Base-by-base conservation (phyloP, 1,140 invertebrate species). In the Mesaphorura yosii region DNA sequence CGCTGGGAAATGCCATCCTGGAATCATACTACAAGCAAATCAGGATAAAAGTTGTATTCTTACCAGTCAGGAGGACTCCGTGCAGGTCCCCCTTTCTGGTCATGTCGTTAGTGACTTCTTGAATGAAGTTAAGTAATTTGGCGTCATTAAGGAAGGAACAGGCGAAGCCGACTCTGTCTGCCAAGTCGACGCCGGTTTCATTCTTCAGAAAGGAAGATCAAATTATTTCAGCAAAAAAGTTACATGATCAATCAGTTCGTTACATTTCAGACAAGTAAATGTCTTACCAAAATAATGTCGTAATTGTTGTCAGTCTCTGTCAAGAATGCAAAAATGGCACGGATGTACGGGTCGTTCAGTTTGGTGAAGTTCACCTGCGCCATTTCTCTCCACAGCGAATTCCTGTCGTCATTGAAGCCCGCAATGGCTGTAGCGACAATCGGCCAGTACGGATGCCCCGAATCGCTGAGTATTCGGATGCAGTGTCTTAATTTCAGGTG, bases 131-230 rank as follows among this genome's bases (percentile, higher is more conserved):
- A 48, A 75, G 70, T 44, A 96, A 70, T 69, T 83, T 81, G 15
- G 69, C 71, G 71, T 95, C 90, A 6, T 84, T 78, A 26, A 96
- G 73, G 72, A 84, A 96, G 58, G 83, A 83, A 63, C 88, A 84
- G 26, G 90, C 90, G 75, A 96, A 95, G n/a, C 88, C 91, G 38
- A 95, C 80, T 64, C 88, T 74, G 72, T 97, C 92, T 61, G 84
- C 79, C 4, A 95, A 78, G 19, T 80, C 77, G 66, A 92, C 79
- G n/a, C 78, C 82, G 37, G 73, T 76, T 69, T 92, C 87, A 64
- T 81, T 80, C 78, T 88, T 62, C 53, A 61, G 45, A 71, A 72
- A 65, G 48, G 59, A 63, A 65, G 45, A 58, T 46, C 47, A 26
- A 55, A 58, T 27, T 25, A 52, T 19, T 59, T 47, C 40, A 62